Conservation (phyloP, 2,113 vertebrate species). For the Labrus mixtus region DNA sequence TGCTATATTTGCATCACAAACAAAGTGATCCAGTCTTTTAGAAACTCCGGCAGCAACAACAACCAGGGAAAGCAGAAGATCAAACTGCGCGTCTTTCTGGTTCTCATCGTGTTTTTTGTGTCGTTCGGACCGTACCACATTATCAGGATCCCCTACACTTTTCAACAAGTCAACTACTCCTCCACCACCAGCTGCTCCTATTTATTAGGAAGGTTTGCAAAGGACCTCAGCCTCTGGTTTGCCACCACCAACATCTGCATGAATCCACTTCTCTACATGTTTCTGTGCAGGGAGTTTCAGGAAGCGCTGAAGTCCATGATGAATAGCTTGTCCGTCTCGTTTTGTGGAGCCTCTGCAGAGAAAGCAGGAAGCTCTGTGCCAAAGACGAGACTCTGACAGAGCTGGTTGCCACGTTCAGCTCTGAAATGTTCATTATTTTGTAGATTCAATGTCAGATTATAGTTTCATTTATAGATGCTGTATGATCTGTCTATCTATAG, state of each 20-base stretch:
- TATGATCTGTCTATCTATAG: no score
- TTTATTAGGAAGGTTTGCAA: conserved; percentile 70
- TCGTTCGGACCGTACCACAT: conserved; percentile 89
- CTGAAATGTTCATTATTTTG: no score
- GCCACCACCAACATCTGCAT: conserved; percentile 87
- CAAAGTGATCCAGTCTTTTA: conserved; percentile 86
- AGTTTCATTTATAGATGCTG: neutral
- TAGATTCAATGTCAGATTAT: neutral
- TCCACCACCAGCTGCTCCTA: conserved; percentile 26
- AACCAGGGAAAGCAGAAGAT: conserved; percentile 74
- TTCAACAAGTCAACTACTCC: conserved; percentile 62
- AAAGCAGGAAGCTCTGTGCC: neutral
- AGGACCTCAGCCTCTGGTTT: conserved; percentile 86
- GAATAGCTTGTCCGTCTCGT: neutral
- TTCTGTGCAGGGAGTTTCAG: conserved; percentile 88
- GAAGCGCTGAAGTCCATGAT: conserved; percentile 71
- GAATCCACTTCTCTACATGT: conserved; percentile 89
- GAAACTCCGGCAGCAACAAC: conserved; percentile 82
- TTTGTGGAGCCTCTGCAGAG: neutral
- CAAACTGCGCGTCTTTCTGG: conserved; percentile 88
- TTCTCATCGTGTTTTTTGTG: conserved; percentile 88
- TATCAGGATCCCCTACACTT: conserved; percentile 86
- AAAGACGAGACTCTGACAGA: neutral
- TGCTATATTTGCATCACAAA: conserved; percentile 89
- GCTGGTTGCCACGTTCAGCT: neutral